These are phyloP conservation scores for Melanotus villosus DNA, from an alignment of 2,888 invertebrate genomes.

Conservation along the genomic window DNA sequence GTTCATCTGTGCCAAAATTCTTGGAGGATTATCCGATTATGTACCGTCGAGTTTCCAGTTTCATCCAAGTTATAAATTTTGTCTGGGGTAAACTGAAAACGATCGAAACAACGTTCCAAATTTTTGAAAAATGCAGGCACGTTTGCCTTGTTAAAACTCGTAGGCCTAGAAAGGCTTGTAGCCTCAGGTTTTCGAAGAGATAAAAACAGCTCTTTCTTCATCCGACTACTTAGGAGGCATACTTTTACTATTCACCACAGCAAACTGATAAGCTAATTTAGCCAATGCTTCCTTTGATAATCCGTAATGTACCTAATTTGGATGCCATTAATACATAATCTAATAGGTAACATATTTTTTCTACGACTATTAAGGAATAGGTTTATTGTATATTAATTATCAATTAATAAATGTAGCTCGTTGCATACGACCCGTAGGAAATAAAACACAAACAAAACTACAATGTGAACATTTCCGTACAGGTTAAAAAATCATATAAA, in stretches of 20 bases:
- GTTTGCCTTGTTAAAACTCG: background rate
- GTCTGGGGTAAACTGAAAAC: background rate
- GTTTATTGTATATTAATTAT: too few relatives aligned
- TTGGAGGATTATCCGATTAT: too few relatives aligned
- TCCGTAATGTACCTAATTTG: background rate
- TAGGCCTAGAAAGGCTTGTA: too few relatives aligned
- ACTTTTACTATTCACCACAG: background rate
- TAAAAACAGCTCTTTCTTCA: background rate
- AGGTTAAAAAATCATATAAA: too few relatives aligned
- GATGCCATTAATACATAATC: background rate
- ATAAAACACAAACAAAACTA: too few relatives aligned
- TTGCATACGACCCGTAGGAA: too few relatives aligned
- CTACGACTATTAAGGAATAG: too few relatives aligned
- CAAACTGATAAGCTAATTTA: background rate
- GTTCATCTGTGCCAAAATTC: too few relatives aligned
- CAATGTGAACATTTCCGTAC: too few relatives aligned
- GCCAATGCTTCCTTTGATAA: background rate
- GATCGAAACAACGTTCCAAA: background rate
- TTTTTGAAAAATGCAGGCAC: constrained; percentile 1
- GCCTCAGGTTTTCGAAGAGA: background rate
- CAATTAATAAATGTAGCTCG: too few relatives aligned
- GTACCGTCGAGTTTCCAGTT: constrained; percentile 5
- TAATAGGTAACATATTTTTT: background rate
- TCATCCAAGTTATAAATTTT: constrained; percentile 6
- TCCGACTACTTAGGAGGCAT: background rate